Evolutionary conservation across 2,888 invertebrate species (phyloP).

Genomic region (Caenorhabditis imperialis): DNA sequence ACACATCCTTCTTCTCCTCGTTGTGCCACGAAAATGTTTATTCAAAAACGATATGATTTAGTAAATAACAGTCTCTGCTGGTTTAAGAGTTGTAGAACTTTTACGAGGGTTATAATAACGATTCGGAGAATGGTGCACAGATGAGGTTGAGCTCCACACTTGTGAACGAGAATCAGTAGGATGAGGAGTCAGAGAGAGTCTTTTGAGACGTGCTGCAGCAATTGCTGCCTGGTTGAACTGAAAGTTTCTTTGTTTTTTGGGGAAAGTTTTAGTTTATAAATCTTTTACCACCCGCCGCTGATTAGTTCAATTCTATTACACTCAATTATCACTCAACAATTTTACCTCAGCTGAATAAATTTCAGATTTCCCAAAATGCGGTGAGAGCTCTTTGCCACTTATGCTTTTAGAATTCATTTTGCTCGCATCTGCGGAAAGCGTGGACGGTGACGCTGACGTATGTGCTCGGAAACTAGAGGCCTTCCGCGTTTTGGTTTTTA

Average conservation of each 20-base stretch:
- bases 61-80: too few species aligned
- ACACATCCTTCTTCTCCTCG: too few species aligned
- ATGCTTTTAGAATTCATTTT: slow-evolving; percentile 24
- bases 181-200: slow-evolving; percentile 44
- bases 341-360: slow-evolving; percentile 42
- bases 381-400: slow-evolving; percentile 19
- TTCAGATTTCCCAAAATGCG: slow-evolving; percentile 28
- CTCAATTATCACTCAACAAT: neutral
- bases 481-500: slow-evolving; percentile 6
- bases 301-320: too few species aligned
- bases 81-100: too few species aligned
- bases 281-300: too few species aligned
- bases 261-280: too few species aligned
- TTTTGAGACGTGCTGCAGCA: slow-evolving; percentile 52
- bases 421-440: slow-evolving; percentile 25
- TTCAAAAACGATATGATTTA: too few species aligned
- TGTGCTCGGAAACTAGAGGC: slow-evolving; percentile 38
- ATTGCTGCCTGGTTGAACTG: slow-evolving; percentile 56
- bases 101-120: too few species aligned
- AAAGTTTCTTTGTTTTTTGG: too few species aligned
- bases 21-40: too few species aligned
- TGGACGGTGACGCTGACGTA: slow-evolving; percentile 18
- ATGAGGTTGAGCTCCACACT: too few species aligned
- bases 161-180: neutral
- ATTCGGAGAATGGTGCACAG: too few species aligned